Conservation (phyloP, 2,888 invertebrate genomes). For the Malachius bipustulatus region DNA sequence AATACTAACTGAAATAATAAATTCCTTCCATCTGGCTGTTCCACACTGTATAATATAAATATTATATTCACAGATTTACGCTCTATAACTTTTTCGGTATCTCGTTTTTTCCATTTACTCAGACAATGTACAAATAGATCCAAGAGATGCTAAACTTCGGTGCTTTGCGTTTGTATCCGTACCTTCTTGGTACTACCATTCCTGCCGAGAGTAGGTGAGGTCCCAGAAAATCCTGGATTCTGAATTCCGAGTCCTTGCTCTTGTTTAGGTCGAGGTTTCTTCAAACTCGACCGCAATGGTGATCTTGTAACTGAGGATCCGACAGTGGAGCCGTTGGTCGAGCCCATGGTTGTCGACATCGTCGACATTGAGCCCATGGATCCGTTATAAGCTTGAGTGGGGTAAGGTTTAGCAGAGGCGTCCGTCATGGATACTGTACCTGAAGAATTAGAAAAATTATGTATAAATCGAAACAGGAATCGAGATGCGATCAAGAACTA, state of each 20-base stretch:
- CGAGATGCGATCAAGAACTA: too few relatives aligned
- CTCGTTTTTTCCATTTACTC: too few relatives aligned
- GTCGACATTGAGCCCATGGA: conserved; percentile 65
- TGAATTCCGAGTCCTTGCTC: conserved; percentile 67
- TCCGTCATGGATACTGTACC: conserved; percentile 66
- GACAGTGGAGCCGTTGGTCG: conserved; percentile 41
- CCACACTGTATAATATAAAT: too few relatives aligned
- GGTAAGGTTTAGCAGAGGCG: conserved; percentile 74
- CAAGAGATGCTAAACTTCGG: conserved; percentile 56
- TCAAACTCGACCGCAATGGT: conserved; percentile 68
- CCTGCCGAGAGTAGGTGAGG: conserved; percentile 70
- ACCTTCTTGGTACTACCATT: conserved; percentile 86
- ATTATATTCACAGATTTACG: too few relatives aligned
- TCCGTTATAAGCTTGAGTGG: conserved; percentile 40
- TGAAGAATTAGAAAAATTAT: too few relatives aligned
- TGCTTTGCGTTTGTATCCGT: conserved; percentile 82
- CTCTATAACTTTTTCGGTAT: too few relatives aligned
- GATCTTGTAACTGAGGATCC: conserved; percentile 41
- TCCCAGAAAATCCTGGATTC: conserved; percentile 74
- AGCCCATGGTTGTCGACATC: conserved; percentile 53
- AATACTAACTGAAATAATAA: too few relatives aligned
- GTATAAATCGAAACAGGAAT: too few relatives aligned
- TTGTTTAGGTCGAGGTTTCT: conserved; percentile 59
- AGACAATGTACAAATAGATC: too few relatives aligned
- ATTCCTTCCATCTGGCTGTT: too few relatives aligned